Base-by-base conservation (phyloP, 2,797 vertebrate species). In the Echeneis naucrates region DNA sequence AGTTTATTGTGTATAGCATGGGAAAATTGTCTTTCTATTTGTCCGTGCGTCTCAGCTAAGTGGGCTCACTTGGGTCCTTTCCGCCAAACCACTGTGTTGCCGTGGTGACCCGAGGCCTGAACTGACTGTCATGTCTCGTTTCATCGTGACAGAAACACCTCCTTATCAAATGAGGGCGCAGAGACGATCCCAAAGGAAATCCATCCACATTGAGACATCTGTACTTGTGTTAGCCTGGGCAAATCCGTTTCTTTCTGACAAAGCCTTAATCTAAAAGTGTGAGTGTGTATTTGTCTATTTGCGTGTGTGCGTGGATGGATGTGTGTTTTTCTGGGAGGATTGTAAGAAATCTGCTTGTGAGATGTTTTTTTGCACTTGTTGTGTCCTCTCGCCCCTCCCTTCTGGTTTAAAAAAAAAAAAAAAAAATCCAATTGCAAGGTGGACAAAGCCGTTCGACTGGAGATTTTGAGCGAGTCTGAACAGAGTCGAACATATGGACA, bases 241-340 rank as follows among this genome's bases (percentile, higher is more conserved):
- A 92, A 93, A 93, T 94, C 87, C 81, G 72, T 89, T 90, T 88
- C 88, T 86, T 89, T 87, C 82, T 83, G 83, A 92, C 89, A 91
- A 88, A 91, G 86, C 85, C 87, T 80, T 93, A 93, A 94, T 94
- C 92, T 93, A 81, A 72, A 27, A 21, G 32, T 70, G 75, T 54
- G 24, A 66, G 50, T 78, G 37, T 75, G 75, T 65, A 19, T 56
- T 35, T 71, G 60, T 75, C 59, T 60, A 30, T 63, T 59, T 38
- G 50, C 59, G 62, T 60, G 67, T 56, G 30, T 16, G 4, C 54
- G 64, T 62, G 61, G 3, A 26, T 45, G 60, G 45, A 24, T 35
- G 8, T 61, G 47, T 63, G 30, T 72, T 72, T 86, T 64, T 86
- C 54, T 57, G 67, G 52, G 51, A 81, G 85, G 89, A 91, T 91